Evolutionary conservation across 2,113 vertebrate species (phyloP), one percentile per base, ranked within the genome.

Genomic region (Clupea harengus): DNA sequence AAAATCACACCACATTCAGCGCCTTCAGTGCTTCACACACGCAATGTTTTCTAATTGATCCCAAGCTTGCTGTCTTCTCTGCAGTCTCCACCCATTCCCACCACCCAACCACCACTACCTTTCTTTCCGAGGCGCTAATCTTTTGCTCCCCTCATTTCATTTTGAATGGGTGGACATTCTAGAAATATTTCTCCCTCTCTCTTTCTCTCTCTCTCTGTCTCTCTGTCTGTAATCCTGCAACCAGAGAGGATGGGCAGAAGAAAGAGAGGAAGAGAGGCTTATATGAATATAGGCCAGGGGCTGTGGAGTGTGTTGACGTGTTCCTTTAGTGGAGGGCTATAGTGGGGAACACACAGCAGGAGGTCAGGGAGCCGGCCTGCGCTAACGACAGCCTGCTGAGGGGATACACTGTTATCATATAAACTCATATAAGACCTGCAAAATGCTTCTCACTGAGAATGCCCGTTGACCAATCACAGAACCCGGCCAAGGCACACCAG

Each of bases 241-340:
- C 20, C 54, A 60, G 54, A 60, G 54, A 22, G 54, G 20, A 20
- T 22, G 54, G 54, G 22, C 54, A 20, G 54, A 60, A 6, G 54
- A 22, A 20, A 60, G 54, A 0, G 18, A 39, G 54, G 6, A 60
- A 60, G 83, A 64, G 9, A 52, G 54, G 46, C 60, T 84, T 82
- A n/a, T 25, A 81, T 45, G 57, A 78, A 88, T 64, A n/a, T 86
- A 86, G 60, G 83, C 49, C 57, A 78, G 18, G 84, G 18, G 32
- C 72, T 18, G 60, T 67, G 45, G 32, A 22, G 54, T 60, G 54
- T 60, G 54, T 22, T 60, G 54, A 60, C 4, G 54, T 18, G 54
- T 60, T 60, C 54, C 22, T 60, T 60, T 6, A 60, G 50, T 78
- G 45, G 17, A 32, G 39, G 49, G 64, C 82, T 75, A 46, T 39